Base-by-base conservation (phyloP, 2,888 invertebrate species). In the Melitaea athalia region DNA sequence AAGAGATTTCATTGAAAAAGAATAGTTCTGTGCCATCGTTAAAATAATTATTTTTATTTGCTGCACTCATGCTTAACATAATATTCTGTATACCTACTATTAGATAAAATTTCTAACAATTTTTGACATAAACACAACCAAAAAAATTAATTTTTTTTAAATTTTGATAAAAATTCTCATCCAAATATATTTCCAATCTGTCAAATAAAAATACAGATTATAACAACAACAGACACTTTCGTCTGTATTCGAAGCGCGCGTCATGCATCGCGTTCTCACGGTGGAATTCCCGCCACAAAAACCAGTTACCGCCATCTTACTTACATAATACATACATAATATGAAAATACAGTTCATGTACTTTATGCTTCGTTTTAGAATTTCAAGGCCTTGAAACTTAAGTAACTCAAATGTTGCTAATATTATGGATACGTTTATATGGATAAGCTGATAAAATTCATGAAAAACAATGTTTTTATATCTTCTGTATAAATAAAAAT, bases 241-340 rank as follows among this genome's bases (percentile, higher is more conserved):
- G 3, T 55, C 31, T 31, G 53, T 31, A 33, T 14, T 24, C 14
- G 14, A 55, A 31, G 33, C 53, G 33, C 33, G 53, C 31, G 31
- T 6, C 14, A 33, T 55, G 53, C 53, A 55, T 55, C 53, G n/a
- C 53, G 33, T 55, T 55, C 53, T 55, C 31, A 33, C 53, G 53
- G 14, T 6, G 31, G 31, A 55, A 55, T 55, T 55, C 53, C 53
- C 53, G 53, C 14, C 7, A 55, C 53, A 33, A 55, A 55, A 55
- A 55, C 53, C 53, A 55, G 53, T 55, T 55, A 33, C 14, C 14
- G 33, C 53, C 12, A 52, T 24, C 52, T 38, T 5, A 38, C 5
- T 8, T 5, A 33, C 31, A 3, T 55, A n/a, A 24, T 12, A 5
- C 31, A 33, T 33, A 31, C 33, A 8, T 11, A 55, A 55, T 38